Conservation (phyloP, 37 sponge, comb jelly and placozoan genomes). For the Ephydatia muelleri region DNA sequence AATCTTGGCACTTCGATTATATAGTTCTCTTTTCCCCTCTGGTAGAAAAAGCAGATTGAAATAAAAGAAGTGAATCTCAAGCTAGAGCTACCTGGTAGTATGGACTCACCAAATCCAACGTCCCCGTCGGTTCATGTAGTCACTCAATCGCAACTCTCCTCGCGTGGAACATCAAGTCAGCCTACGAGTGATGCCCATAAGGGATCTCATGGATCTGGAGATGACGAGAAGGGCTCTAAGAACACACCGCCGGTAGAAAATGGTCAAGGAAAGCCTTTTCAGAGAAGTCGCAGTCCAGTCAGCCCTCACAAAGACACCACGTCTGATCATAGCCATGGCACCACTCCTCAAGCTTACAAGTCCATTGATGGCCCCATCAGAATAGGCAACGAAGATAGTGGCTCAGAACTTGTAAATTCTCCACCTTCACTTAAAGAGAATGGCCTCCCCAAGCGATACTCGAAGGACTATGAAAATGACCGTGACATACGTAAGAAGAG, state of each 20-base stretch:
- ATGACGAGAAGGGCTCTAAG: no score
- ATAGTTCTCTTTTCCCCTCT: neutral
- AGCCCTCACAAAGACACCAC: constrained; percentile 1
- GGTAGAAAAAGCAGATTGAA: constrained; percentile 45
- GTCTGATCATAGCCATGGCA: neutral
- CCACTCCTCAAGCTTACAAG: constrained; percentile 18
- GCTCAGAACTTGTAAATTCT: neutral
- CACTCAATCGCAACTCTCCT: no score
- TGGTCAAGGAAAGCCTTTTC: no score
- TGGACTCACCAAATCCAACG: neutral
- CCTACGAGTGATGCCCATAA: no score
- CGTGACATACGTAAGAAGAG: neutral
- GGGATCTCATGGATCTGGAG: no score
- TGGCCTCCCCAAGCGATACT: constrained; percentile 27
- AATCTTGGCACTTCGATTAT: no score
- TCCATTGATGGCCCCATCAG: constrained; percentile 52
- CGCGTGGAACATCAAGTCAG: no score
- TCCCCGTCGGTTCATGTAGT: neutral
- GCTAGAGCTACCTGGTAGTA: neutral
- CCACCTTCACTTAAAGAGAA: constrained; percentile 12
- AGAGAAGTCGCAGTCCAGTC: constrained; percentile 1
- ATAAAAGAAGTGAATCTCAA: constrained; percentile 54
- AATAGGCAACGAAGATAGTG: constrained; percentile 10
- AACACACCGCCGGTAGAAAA: no score
- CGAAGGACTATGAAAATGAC: constrained; percentile 14